phyloP scores from a whole-genome alignment of 2,888 invertebrate species.

The Ochropleura plecta region DNA sequence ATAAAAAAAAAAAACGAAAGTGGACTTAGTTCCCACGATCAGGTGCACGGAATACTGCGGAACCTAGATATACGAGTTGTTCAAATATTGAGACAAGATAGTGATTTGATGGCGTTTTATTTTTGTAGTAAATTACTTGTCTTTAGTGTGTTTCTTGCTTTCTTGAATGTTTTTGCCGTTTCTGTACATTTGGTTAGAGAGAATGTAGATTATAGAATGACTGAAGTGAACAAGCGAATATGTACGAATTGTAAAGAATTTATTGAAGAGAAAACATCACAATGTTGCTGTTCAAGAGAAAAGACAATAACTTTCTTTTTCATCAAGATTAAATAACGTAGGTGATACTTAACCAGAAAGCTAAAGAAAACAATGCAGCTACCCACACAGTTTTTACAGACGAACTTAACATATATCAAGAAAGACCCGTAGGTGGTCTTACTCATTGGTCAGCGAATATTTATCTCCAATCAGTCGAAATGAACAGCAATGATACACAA shows the following conservation, averaged over 20 bases:
- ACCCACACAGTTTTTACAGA: slow-evolving; percentile 45
- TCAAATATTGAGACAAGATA: slow-evolving; percentile 77
- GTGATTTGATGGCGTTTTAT: slow-evolving; percentile 30
- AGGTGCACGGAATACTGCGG: slow-evolving; percentile 58
- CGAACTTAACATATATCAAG: slow-evolving; percentile 43
- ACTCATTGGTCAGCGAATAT: slow-evolving; percentile 51
- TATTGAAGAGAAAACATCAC: background rate
- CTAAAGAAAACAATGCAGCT: slow-evolving; percentile 54
- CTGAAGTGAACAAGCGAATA: no score
- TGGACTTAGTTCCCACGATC: slow-evolving; percentile 82
- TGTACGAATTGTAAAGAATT: no score
- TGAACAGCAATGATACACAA: slow-evolving; percentile 31
- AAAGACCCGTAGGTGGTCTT: slow-evolving; percentile 57
- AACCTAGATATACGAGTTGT: slow-evolving; percentile 65
- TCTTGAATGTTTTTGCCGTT: background rate
- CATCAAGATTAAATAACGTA: slow-evolving; percentile 36
- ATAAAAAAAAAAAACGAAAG: slow-evolving; percentile 72
- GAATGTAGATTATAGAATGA: no score
- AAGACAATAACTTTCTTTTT: slow-evolving; percentile 41
- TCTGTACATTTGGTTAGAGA: background rate
- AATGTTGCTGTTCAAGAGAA: background rate
- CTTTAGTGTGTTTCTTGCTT: slow-evolving; percentile 19
- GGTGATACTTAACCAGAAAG: slow-evolving; percentile 40
- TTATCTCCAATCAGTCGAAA: slow-evolving; percentile 52
- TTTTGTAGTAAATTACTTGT: slow-evolving; percentile 40